Evolutionary conservation across 2,888 invertebrate genomes (phyloP).

Genomic region (Adelphocoris suturalis): DNA sequence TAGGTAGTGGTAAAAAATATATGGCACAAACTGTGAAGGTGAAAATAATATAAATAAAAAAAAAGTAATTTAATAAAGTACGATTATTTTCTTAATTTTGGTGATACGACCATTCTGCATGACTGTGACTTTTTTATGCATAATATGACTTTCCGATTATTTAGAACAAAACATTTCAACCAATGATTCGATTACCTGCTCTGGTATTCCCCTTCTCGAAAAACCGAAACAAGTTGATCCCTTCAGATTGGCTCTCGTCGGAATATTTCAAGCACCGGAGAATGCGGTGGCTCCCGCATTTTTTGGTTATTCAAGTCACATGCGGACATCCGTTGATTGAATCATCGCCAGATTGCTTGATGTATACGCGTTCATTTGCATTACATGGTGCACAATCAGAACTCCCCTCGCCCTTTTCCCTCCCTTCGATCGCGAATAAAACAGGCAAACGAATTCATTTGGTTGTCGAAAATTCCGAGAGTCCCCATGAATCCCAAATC

Average conservation of each 20-base stretch:
- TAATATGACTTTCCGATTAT: too few species aligned
- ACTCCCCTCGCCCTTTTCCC: not conserved
- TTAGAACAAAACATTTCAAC: not conserved
- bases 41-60: too few species aligned
- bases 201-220: not conserved
- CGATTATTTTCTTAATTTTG: too few species aligned
- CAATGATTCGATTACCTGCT: constrained; percentile 11
- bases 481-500: constrained; percentile 55
- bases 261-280: not conserved
- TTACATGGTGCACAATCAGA: constrained; percentile 52
- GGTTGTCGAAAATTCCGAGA: not conserved
- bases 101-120: too few species aligned
- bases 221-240: constrained; percentile 35
- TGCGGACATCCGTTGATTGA: constrained; percentile 59
- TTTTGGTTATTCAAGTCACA: constrained; percentile 60
- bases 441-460: constrained; percentile 57
- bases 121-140: too few species aligned
- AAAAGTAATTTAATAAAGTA: too few species aligned
- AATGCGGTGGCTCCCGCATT: not conserved
- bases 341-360: constrained; percentile 61
- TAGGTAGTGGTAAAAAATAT: too few species aligned
- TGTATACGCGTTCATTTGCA: constrained; percentile 61
- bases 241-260: not conserved
- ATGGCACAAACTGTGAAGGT: too few species aligned
- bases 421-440: not conserved